phyloP scores from a whole-genome alignment of 2,113 vertebrate species.

The Ictalurus furcatus region DNA sequence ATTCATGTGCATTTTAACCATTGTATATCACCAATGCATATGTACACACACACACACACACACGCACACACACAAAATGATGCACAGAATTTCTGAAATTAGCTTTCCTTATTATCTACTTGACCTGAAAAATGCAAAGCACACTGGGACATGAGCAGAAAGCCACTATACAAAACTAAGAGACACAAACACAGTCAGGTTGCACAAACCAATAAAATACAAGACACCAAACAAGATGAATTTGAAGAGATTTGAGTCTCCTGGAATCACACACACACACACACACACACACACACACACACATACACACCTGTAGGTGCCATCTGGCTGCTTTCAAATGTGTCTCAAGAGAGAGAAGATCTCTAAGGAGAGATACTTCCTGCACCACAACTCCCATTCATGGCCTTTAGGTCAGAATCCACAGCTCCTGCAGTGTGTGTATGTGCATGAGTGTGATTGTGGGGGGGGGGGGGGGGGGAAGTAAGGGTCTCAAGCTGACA shows the following conservation, averaged over 20 bases:
- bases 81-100: neutral
- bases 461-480: neutral
- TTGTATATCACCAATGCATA: neutral
- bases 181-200: constrained; percentile 28
- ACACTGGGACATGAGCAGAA: constrained; percentile 2
- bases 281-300: constrained; percentile 21
- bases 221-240: constrained; percentile 7
- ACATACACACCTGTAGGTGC: constrained; percentile 57
- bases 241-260: constrained; percentile 40
- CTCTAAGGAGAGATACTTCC: constrained; percentile 38
- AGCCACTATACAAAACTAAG: constrained; percentile 7
- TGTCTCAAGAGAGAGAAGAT: constrained; percentile 70
- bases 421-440: neutral
- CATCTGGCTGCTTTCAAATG: constrained; percentile 71
- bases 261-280: neutral
- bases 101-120: constrained; percentile 11
- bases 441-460: neutral
- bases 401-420: neutral
- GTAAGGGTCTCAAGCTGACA: constrained; percentile 1
- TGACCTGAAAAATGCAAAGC: constrained; percentile 16
- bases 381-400: constrained; percentile 36
- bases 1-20: neutral
- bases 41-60: neutral
- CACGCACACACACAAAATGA: neutral
- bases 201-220: constrained; percentile 30